These are phyloP conservation scores for Catocala sponsa DNA, from an alignment of 2,888 invertebrate genomes.

Conservation along the genomic window DNA sequence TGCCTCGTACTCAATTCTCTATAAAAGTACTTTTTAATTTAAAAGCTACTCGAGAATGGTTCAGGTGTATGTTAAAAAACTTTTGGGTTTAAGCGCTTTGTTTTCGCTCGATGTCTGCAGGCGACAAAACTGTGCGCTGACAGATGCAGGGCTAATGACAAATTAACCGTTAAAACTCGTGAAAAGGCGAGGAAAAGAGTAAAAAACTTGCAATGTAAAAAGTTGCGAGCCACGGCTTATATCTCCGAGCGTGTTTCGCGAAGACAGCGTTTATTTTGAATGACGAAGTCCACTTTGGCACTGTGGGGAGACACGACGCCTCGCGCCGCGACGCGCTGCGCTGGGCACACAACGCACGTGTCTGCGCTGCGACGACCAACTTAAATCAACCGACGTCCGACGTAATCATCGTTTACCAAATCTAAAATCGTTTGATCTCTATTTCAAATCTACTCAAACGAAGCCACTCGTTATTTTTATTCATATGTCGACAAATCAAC, in stretches of 20 bases:
- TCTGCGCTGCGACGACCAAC: slow-evolving; percentile 42
- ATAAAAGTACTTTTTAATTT: slow-evolving; percentile 24
- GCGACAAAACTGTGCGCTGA: slow-evolving; percentile 71
- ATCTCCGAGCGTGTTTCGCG: slow-evolving; percentile 70
- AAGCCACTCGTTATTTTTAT: slow-evolving; percentile 35
- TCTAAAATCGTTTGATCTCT: slow-evolving; percentile 78
- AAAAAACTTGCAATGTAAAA: slow-evolving; percentile 71
- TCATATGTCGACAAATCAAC: slow-evolving; percentile 23
- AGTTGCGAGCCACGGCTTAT: slow-evolving; percentile 65
- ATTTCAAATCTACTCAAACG: slow-evolving; percentile 34
- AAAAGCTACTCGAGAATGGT: slow-evolving; percentile 27
- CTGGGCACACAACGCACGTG: slow-evolving; percentile 45
- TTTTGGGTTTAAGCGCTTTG: slow-evolving; percentile 57
- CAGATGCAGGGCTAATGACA: slow-evolving; percentile 82
- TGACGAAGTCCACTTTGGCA: slow-evolving; percentile 51
- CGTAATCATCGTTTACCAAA: slow-evolving; percentile 72
- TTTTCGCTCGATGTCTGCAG: slow-evolving; percentile 58
- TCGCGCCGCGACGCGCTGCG: slow-evolving; percentile 45
- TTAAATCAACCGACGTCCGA: slow-evolving; percentile 70
- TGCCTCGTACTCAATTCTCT: slow-evolving; percentile 31
- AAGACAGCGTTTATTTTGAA: slow-evolving; percentile 72
- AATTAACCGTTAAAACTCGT: slow-evolving; percentile 80
- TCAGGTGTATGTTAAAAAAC: slow-evolving; percentile 45
- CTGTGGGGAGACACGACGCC: slow-evolving; percentile 35
- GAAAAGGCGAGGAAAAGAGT: slow-evolving; percentile 65